Evolutionary conservation across 2,888 invertebrate genomes (phyloP), one percentile per base, ranked within the genome.

Genomic region (Ophonus ardosiacus): DNA sequence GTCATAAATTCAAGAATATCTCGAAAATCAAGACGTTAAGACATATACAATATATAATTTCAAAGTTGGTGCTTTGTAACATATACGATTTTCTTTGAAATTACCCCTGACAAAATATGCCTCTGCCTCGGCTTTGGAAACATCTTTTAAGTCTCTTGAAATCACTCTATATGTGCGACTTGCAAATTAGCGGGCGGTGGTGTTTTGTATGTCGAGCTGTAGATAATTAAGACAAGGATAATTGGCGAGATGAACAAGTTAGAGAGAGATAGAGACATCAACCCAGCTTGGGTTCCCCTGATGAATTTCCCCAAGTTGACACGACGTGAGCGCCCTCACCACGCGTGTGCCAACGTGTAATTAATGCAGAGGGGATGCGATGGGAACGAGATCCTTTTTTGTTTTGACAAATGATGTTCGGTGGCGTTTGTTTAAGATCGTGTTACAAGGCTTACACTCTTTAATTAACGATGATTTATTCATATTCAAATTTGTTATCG

Each of bases 381-480:
- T 4, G 4, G 31, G 5, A 5, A 31, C 7, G 17, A 18, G 59
- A 59, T 59, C 17, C 7, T 59, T 59, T 59, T 59, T 59, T 59
- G 59, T 59, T 59, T 59, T 59, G 59, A 59, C 59, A 59, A 59
- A 59, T 59, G 59, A 59, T 59, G 59, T 59, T 59, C 59, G 15
- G 59, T 17, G 59, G 31, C 31, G 31, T 31, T 31, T 31, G 31
- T 31, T 6, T 59, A 15, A 17, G 59, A 59, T 59, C 17, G 18
- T n/a, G 59, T 59, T 59, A 59, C 59, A 4, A 31, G 31, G 31
- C 31, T 31, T 31, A 59, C 18, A 59, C 56, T 18, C 17, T 18
- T 15, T 15, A 15, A 15, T 59, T 59, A 18, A 18, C 8, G 18
- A 8, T 15, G 17, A 18, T 8, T 17, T 8, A 59, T 18, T 18